Conservation (phyloP, 2,797 vertebrate species). For the Tarsius wallacei region DNA sequence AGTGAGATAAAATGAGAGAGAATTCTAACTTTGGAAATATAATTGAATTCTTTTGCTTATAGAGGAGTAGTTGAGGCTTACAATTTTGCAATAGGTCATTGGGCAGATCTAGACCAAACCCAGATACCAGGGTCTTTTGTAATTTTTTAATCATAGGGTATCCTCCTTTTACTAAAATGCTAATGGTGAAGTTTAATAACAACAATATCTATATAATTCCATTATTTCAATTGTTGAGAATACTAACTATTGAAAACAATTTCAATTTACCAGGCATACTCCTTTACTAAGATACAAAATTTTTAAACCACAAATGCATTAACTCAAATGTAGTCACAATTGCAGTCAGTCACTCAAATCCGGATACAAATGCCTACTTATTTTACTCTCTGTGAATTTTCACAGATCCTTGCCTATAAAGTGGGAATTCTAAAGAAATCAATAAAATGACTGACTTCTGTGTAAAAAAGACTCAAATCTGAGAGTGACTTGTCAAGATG, state of each 20-base stretch:
- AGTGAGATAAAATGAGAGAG: neutral
- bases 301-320: neutral
- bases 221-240: neutral
- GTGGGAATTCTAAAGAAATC: neutral
- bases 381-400: neutral
- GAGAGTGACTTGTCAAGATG: neutral
- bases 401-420: neutral
- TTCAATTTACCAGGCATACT: neutral
- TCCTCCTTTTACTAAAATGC: neutral
- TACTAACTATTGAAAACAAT: neutral
- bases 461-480: neutral
- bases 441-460: neutral
- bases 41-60: neutral
- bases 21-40: neutral
- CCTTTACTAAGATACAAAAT: neutral
- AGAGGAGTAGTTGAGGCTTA: neutral
- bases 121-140: neutral
- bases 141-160: neutral
- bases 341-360: neutral
- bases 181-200: neutral
- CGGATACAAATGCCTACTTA: neutral
- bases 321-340: too few relatives aligned
- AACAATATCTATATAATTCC: neutral
- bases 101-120: neutral
- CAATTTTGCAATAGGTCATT: neutral